A percentile compares a stretch with the other conserved stretches of the same genome.
Evolutionary conservation across 2,113 vertebrate genomes (phyloP).

Genomic region (Sinocyclocheilus maitianheensis): DNA sequence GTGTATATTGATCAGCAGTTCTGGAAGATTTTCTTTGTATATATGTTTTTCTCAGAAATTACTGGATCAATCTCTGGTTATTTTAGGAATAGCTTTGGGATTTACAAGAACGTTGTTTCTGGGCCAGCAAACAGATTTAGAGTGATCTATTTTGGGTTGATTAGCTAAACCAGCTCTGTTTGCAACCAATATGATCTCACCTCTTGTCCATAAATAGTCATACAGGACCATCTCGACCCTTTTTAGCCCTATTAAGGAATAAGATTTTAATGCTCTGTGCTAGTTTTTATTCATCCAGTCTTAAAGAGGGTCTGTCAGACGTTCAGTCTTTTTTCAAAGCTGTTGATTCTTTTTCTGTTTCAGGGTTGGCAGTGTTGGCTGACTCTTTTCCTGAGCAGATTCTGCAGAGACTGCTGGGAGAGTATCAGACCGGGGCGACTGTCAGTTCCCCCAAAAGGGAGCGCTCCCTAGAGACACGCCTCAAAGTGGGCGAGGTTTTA

Average conservation of each 20-base stretch:
- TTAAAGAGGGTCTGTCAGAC: background rate
- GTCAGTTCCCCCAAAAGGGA: slow-evolving; percentile 55
- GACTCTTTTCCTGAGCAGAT: slow-evolving; percentile 82
- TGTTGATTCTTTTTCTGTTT: slow-evolving; percentile 9
- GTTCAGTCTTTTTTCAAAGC: slow-evolving; percentile 24
- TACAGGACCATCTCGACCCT: background rate
- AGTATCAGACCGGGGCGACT: slow-evolving; percentile 65
- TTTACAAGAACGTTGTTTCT: background rate
- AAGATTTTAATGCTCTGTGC: background rate
- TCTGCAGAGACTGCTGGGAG: slow-evolving; percentile 80
- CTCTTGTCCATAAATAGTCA: slow-evolving; percentile 17
- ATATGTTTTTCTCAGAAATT: background rate
- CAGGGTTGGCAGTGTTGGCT: slow-evolving; percentile 84
- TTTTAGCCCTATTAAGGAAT: background rate
- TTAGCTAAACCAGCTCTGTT: slow-evolving; percentile 6
- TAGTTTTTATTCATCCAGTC: slow-evolving; percentile 5
- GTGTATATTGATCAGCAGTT: background rate
- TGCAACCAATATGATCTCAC: background rate
- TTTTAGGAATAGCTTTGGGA: background rate
- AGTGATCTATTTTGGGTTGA: background rate
- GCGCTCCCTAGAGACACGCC: slow-evolving; percentile 75
- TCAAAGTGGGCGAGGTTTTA: slow-evolving; percentile 92
- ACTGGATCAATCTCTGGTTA: background rate
- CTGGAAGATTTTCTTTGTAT: background rate
- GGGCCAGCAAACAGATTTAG: background rate